Percentiles rank a stretch among this genome's conserved stretches.
Evolutionary conservation across 2,113 vertebrate genomes (phyloP).

Genomic region (Prionailurus viverrinus): DNA sequence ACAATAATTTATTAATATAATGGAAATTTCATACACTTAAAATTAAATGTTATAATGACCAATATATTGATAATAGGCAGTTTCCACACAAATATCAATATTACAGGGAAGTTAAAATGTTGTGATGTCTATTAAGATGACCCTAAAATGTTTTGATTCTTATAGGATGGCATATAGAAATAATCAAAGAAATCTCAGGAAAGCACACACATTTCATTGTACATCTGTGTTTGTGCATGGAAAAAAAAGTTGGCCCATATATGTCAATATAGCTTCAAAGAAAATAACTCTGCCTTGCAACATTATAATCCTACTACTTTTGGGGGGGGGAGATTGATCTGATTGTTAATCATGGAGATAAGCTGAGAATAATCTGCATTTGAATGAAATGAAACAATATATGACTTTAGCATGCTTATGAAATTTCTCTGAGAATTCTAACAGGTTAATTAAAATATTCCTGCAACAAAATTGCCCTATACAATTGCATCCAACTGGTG

Average conservation of each 20-base stretch:
- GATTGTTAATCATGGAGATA: neutral
- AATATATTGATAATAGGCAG: neutral
- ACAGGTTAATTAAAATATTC: conserved; percentile 63
- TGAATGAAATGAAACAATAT: conserved; percentile 57
- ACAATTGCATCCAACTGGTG: conserved; percentile 36
- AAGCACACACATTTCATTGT: conserved; percentile 86
- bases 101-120: conserved; percentile 52
- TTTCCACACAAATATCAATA: conserved; percentile 32
- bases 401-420: conserved; percentile 50
- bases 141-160: conserved; percentile 46
- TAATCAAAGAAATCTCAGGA: conserved; percentile 74
- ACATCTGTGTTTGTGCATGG: conserved; percentile 84
- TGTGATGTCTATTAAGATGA: conserved; percentile 47
- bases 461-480: conserved; percentile 11
- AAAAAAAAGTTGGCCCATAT: conserved; percentile 69
- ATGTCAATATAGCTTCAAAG: conserved; percentile 66
- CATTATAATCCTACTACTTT: conserved; percentile 64
- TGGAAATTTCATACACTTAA: conserved; percentile 58
- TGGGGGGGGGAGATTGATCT: conserved; percentile 54
- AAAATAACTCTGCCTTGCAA: conserved; percentile 57
- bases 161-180: conserved; percentile 30
- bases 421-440: conserved; percentile 50
- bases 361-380: conserved; percentile 36
- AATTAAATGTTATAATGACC: conserved; percentile 46
- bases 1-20: conserved; percentile 10